Conservation (phyloP, 2,113 vertebrate species). For the Sturnus vulgaris region DNA sequence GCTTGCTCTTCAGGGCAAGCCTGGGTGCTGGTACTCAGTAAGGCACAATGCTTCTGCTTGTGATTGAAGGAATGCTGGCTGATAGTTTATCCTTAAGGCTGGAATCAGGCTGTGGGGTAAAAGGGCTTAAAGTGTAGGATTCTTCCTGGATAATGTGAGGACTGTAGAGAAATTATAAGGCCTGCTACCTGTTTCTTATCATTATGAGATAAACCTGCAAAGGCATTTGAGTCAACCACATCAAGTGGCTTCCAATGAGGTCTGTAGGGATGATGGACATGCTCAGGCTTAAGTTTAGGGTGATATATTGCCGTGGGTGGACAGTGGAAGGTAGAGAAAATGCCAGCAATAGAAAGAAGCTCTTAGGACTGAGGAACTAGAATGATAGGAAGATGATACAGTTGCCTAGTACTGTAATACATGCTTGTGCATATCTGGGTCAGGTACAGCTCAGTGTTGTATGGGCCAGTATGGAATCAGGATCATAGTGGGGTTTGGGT, state of each 20-base stretch:
- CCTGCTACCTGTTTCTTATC: neutral
- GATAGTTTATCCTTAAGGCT: neutral
- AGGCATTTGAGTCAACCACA: neutral
- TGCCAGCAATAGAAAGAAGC: neutral
- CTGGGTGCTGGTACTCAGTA: neutral
- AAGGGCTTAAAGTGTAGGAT: neutral
- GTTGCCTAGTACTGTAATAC: neutral
- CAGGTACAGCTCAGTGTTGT: neutral
- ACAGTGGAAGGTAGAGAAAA: neutral
- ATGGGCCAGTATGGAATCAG: neutral
- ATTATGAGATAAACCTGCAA: neutral
- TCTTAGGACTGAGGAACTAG: neutral
- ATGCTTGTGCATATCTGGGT: neutral
- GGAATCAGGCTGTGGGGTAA: neutral
- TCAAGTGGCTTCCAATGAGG: neutral
- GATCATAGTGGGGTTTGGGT: neutral
- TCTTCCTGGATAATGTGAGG: neutral
- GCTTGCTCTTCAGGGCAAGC: neutral
- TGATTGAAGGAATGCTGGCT: neutral
- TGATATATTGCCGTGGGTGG: neutral
- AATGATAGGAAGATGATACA: neutral
- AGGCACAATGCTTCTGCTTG: neutral
- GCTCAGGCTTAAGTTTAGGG: neutral
- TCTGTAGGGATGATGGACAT: neutral
- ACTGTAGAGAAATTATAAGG: neutral